Percentiles rank a stretch among this genome's conserved stretches.
These are phyloP conservation scores for Acestrorhynchus altus DNA, from an alignment of 2,797 vertebrate species.

Conservation along the genomic window DNA sequence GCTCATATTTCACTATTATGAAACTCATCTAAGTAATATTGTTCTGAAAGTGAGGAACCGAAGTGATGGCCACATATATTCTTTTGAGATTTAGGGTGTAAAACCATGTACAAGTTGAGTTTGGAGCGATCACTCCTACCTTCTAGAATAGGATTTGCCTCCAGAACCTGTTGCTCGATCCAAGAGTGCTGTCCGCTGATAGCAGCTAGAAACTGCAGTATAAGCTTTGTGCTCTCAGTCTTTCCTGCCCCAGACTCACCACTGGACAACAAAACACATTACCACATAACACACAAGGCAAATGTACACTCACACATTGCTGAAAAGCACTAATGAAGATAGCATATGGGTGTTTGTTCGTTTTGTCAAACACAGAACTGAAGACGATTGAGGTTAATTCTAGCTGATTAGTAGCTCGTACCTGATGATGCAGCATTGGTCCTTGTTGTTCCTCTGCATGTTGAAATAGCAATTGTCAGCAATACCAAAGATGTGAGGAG, in stretches of 20 bases:
- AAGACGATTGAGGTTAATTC: not conserved
- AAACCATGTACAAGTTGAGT: not conserved
- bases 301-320: not conserved
- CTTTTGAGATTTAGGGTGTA: not conserved
- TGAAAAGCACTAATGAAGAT: not conserved
- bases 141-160: conserved; percentile 97
- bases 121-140: conserved; percentile 74
- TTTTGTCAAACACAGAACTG: not conserved
- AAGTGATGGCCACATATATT: not conserved
- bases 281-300: not conserved
- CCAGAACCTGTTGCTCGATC: conserved; percentile 98
- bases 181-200: conserved; percentile 97
- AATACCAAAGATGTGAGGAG: conserved; percentile 96
- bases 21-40: not conserved
- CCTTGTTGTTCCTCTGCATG: conserved; percentile 94
- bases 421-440: conserved; percentile 99
- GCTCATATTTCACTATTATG: not conserved
- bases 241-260: conserved; percentile 97
- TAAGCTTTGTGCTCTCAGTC: conserved; percentile 96
- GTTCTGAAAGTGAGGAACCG: not conserved
- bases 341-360: not conserved
- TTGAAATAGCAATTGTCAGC: conserved; percentile 99
- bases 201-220: conserved; percentile 95
- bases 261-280: conserved; percentile 67
- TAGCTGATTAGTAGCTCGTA: conserved; percentile 40